Percentiles rank a stretch among this genome's conserved stretches.
phyloP scores from a whole-genome alignment of 2,113 vertebrate genomes.

The Dendrocopos noguchii region DNA sequence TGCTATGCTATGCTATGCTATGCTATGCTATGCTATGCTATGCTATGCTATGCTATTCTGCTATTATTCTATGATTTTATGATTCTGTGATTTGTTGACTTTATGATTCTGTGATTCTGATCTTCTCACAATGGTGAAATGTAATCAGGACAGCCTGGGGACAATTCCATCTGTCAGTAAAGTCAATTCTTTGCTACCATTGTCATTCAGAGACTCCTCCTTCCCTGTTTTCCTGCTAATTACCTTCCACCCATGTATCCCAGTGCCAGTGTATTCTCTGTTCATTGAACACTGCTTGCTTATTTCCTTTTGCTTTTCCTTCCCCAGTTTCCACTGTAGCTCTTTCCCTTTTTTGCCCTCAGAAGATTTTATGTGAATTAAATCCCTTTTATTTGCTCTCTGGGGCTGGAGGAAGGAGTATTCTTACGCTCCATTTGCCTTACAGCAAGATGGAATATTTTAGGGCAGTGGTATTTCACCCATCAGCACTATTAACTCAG shows the following conservation, averaged over 20 bases:
- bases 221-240: not conserved
- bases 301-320: not conserved
- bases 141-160: not conserved
- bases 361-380: slow-evolving; percentile 44
- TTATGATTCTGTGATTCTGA: too few species aligned
- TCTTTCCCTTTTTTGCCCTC: slow-evolving; percentile 48
- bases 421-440: slow-evolving; percentile 9
- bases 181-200: not conserved
- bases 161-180: not conserved
- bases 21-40: too few species aligned
- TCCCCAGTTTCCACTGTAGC: not conserved
- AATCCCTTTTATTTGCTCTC: slow-evolving; percentile 61
- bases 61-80: too few species aligned
- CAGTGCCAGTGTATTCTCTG: not conserved
- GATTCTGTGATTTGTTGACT: too few species aligned
- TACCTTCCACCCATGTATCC: not conserved
- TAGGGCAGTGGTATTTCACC: slow-evolving; percentile 15
- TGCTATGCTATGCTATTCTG: too few species aligned
- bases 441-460: slow-evolving; percentile 24
- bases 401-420: not conserved
- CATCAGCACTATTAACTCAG: not conserved
- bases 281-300: not conserved
- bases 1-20: too few species aligned
- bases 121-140: not conserved
- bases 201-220: not conserved